Evolutionary conservation across 2,797 vertebrate species (phyloP).

Genomic region (Poecilia gillii): DNA sequence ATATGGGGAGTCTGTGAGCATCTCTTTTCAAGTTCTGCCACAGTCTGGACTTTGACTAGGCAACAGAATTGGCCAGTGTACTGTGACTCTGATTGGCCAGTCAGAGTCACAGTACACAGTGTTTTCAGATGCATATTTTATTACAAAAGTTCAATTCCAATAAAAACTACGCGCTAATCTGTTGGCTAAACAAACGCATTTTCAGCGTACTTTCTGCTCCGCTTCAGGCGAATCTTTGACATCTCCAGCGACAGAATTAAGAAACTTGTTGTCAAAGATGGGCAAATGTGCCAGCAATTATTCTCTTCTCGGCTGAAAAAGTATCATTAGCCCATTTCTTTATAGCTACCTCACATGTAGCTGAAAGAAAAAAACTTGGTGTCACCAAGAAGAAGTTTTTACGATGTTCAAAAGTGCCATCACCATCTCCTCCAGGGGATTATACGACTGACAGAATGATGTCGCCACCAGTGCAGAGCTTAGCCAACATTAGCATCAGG

Average conservation of each 20-base stretch:
- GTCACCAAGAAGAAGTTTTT: neutral
- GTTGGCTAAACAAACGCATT: neutral
- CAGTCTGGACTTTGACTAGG: neutral
- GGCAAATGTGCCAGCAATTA: neutral
- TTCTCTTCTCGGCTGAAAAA: neutral
- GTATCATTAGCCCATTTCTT: neutral
- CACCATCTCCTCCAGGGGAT: neutral
- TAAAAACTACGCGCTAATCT: neutral
- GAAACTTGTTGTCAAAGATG: neutral
- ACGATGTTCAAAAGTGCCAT: neutral
- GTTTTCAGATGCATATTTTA: neutral
- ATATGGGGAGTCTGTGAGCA: neutral
- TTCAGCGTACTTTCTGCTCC: neutral
- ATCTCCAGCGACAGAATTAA: neutral
- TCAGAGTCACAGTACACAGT: neutral
- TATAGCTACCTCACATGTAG: neutral
- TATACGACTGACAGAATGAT: neutral
- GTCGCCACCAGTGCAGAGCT: neutral
- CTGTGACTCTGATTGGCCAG: too few relatives aligned
- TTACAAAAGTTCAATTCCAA: neutral
- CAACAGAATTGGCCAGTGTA: too few relatives aligned
- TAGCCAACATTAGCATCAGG: neutral
- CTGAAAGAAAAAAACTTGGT: neutral
- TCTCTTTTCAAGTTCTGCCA: too few relatives aligned
- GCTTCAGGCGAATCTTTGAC: neutral